phyloP scores from a whole-genome alignment of 2,888 invertebrate genomes.

The Rhingia campestris region DNA sequence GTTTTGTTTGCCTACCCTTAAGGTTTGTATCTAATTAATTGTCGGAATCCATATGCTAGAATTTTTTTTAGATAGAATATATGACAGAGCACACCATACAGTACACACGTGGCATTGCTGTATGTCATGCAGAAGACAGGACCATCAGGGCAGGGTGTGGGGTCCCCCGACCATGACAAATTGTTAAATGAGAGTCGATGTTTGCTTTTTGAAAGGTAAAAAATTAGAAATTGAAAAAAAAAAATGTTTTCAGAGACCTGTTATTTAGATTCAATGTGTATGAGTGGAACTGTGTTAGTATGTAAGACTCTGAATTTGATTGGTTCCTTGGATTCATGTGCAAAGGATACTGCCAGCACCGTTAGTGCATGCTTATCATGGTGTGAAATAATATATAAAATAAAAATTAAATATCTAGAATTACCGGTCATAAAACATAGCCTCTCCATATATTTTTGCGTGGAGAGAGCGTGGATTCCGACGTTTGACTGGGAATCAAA shows the following conservation, averaged over 20 bases:
- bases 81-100: conserved; percentile 5
- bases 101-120: conserved; percentile 13
- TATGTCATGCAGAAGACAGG: conserved; percentile 2
- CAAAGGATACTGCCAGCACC: too few species aligned
- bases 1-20: conserved; percentile 26
- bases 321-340: too few species aligned
- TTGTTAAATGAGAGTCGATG: conserved; percentile 19
- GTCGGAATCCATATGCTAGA: conserved; percentile 50
- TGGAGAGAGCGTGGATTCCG: too few species aligned
- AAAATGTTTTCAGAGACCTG: conserved; percentile 6
- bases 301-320: too few species aligned
- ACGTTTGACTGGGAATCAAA: too few species aligned
- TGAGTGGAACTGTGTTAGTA: too few species aligned
- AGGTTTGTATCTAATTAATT: conserved; percentile 61
- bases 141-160: not conserved
- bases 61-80: not conserved
- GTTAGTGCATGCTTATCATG: too few species aligned
- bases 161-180: conserved; percentile 4
- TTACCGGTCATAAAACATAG: too few species aligned
- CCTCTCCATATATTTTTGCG: too few species aligned
- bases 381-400: too few species aligned
- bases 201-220: not conserved
- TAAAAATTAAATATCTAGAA: too few species aligned
- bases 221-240: conserved; percentile 27
- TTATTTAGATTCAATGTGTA: too few species aligned